Evolutionary conservation across 2,113 vertebrate genomes (phyloP), one percentile per base, ranked within the genome.

Genomic region (Hyperoodon ampullatus): DNA sequence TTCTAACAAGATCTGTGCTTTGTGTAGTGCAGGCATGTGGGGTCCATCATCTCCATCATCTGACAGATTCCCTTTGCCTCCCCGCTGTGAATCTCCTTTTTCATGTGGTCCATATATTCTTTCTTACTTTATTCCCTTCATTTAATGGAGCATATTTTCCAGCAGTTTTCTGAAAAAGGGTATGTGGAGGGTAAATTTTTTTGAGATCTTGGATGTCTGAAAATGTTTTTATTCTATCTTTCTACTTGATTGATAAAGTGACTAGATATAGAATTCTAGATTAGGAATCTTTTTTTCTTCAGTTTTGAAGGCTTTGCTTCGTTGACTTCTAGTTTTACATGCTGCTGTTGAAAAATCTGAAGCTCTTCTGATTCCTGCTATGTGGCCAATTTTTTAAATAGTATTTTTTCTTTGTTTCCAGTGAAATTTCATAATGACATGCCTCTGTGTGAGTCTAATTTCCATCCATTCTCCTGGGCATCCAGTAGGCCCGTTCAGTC

Each of bases 111-210:
- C 21, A 44, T 70, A 33, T n/a, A 44, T 75, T 75, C 28, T 74
- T 91, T 77, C 39, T 82, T 94, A 18, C 44, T 90, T 96, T 96
- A 72, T 14, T 93, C 44, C 35, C 12, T 93, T 68, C 39, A 89
- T 93, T 60, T 88, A 70, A 77, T 92, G 70, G 42, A 68, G 30
- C 35, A 74, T 65, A 50, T 93, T 89, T 77, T 90, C 63, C 42
- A 80, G 65, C 78, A 71, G 11, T 88, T 78, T 96, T 92, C 60
- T 90, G 19, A 23, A 60, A 89, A 72, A 19, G 26, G 1, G 23
- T 90, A 72, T 14, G 1, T 60, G 19, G 10, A 75, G 14, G 19
- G 42, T 90, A 50, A 65, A 81, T 44, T 81, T 92, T 66, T 60
- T 86, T 90, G 39, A 95, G 90, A 86, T 66, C 61, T 53, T 90